phyloP scores from a whole-genome alignment of 2,797 vertebrate species.

The Mycteria americana region DNA sequence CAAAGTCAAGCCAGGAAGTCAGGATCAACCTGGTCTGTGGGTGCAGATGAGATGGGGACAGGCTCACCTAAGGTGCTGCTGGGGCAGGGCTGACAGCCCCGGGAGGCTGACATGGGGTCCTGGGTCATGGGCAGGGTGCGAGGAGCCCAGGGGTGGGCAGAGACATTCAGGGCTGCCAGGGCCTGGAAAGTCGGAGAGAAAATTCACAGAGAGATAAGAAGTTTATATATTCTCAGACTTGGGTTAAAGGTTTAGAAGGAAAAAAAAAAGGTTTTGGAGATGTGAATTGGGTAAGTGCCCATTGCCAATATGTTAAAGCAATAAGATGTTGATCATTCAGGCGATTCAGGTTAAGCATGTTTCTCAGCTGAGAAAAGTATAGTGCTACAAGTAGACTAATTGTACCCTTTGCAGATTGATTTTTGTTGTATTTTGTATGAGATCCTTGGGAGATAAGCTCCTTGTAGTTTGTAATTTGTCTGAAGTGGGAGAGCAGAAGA shows the following conservation, averaged over 20 bases:
- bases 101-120: accelerated
- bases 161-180: neutral
- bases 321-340: neutral
- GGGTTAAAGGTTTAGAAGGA: neutral
- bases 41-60: neutral
- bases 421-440: neutral
- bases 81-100: accelerated
- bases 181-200: neutral
- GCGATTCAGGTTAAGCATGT: neutral
- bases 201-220: neutral
- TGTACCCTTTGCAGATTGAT: neutral
- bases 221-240: neutral
- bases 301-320: neutral
- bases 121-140: accelerated
- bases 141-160: accelerated
- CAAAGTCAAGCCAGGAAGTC: neutral
- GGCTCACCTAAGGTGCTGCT: neutral
- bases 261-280: neutral
- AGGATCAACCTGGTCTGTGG: neutral
- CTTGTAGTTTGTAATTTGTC: neutral
- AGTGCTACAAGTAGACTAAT: neutral
- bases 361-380: neutral
- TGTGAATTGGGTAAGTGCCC: neutral
- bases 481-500: neutral
- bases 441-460: neutral